Base-by-base conservation (phyloP, 2,113 vertebrate genomes). In the Albula glossodonta region DNA sequence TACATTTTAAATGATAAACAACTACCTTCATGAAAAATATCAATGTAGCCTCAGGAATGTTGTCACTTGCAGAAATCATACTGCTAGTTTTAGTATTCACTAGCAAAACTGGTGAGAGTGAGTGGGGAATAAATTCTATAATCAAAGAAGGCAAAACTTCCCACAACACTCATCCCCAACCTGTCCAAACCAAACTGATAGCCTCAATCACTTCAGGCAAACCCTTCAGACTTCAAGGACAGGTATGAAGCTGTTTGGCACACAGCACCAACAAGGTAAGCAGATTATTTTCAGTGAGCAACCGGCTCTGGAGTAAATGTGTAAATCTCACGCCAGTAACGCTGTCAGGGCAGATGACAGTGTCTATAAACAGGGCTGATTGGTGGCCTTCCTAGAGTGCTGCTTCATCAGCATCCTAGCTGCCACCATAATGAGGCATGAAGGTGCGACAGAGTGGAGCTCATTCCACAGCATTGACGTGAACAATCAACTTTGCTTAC, bases 311-410 rank as follows among this genome's bases (percentile, higher is more conserved):
- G 89, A 86, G 89, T n/a, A 60, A n/a, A 79, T 86, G 60, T 82
- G 85, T 91, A 91, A 93, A 91, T 93, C 93, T 91, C 50, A 22
- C 31, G n/a, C 79, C 84, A 90, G 93, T 91, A 89, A 93, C 89
- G 88, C 84, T 92, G 92, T 92, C 91, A 84, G 53, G 78, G 82
- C 80, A 79, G 82, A 88, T 89, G 90, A 89, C 66, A 85, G 85
- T 84, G 87, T 82, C 87, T 13, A 90, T 88, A 82, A 87, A 83
- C 87, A 87, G 2, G 41, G 0, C 1, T 3, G 81, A 90, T 81
- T 31, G 0, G 79, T n/a, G 88, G 93, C 89, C 90, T 90, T 92
- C 50, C 80, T 80, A 85, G 88, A 13, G 50, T 41, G n/a, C 12
- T 86, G 53, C 57, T 83, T 90, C 49, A 87, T 25, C 83, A 87